Percentiles rank a stretch among this genome's conserved stretches.
phyloP scores from a whole-genome alignment of 2,113 vertebrate species.

The Hippolais icterina region DNA sequence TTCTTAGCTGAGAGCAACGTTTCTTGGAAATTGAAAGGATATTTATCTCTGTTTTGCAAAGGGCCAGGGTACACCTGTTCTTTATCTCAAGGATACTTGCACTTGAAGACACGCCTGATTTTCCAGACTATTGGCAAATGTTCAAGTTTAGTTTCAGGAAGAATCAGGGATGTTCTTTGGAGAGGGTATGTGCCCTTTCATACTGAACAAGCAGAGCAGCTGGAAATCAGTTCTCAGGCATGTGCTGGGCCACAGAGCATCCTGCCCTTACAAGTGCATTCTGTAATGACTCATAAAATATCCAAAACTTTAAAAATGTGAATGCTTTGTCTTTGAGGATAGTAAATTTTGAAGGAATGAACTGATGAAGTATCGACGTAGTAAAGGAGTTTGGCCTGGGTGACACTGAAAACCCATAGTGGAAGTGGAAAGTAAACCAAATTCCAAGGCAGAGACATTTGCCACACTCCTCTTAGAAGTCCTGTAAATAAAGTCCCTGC shows the following conservation, averaged over 20 bases:
- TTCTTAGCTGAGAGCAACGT: neutral
- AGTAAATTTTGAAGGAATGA: neutral
- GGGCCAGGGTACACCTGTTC: neutral
- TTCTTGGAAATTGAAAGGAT: neutral
- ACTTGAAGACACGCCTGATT: neutral
- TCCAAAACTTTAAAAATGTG: neutral
- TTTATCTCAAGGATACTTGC: conserved; percentile 11
- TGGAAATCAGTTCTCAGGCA: neutral
- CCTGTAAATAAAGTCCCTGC: neutral
- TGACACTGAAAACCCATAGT: neutral
- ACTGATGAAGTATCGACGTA: neutral
- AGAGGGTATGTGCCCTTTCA: neutral
- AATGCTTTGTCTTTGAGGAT: neutral
- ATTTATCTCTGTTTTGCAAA: conserved; percentile 12
- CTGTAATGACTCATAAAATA: neutral
- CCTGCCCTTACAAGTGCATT: neutral
- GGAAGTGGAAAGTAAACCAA: neutral
- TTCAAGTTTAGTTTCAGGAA: neutral
- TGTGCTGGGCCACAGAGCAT: neutral
- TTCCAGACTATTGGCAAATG: neutral
- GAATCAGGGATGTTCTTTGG: neutral
- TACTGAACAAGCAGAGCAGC: neutral
- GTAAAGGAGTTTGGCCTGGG: neutral
- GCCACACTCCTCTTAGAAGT: neutral
- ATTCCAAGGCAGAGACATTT: neutral